Percentiles rank a stretch among this genome's conserved stretches.
These are phyloP conservation scores for Drosophila rubida DNA, from an alignment of 2,888 invertebrate species.

Conservation along the genomic window DNA sequence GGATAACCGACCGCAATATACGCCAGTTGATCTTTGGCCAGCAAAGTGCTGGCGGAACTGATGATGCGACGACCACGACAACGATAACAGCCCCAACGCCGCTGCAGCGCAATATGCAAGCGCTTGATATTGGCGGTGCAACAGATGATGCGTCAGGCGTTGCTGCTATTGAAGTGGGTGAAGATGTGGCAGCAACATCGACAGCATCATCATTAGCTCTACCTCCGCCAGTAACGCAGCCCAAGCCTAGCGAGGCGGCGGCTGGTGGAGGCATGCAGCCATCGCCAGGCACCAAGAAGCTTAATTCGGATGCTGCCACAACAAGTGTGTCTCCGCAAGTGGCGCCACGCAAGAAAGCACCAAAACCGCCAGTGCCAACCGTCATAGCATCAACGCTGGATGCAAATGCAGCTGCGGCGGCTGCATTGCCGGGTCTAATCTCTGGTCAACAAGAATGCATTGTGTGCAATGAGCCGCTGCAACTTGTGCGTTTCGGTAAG, in stretches of 20 bases:
- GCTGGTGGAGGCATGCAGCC: constrained; percentile 29
- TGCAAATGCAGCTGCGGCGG: constrained; percentile 20
- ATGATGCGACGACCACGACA: constrained; percentile 14
- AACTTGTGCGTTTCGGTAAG: constrained; percentile 87
- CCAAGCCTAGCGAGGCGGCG: constrained; percentile 39
- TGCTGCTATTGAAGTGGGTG: constrained; percentile 28
- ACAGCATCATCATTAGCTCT: constrained; percentile 37
- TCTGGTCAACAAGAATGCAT: constrained; percentile 86
- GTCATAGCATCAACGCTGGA: constrained; percentile 8
- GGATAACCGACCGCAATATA: constrained; percentile 86
- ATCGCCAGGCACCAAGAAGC: constrained; percentile 74
- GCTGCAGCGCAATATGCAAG: constrained; percentile 63
- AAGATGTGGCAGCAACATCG: constrained; percentile 34
- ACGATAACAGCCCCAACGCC: constrained; percentile 22
- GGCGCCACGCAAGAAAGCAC: constrained; percentile 76
- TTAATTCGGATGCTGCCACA: constrained; percentile 68
- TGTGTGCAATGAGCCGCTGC: constrained; percentile 89
- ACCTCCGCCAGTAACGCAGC: constrained; percentile 51
- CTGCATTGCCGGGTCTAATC: constrained; percentile 41
- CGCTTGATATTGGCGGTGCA: constrained; percentile 55
- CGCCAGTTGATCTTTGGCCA: constrained; percentile 83
- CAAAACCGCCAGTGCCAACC: constrained; percentile 69
- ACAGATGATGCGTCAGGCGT: constrained; percentile 2
- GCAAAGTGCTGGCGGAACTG: constrained; percentile 49
- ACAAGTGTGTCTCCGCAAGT: constrained; percentile 66